A percentile compares a stretch with the other conserved stretches of the same genome.
These are phyloP conservation scores for Eumeta japonica DNA, from an alignment of 1,140 invertebrate species.

Conservation along the genomic window DNA sequence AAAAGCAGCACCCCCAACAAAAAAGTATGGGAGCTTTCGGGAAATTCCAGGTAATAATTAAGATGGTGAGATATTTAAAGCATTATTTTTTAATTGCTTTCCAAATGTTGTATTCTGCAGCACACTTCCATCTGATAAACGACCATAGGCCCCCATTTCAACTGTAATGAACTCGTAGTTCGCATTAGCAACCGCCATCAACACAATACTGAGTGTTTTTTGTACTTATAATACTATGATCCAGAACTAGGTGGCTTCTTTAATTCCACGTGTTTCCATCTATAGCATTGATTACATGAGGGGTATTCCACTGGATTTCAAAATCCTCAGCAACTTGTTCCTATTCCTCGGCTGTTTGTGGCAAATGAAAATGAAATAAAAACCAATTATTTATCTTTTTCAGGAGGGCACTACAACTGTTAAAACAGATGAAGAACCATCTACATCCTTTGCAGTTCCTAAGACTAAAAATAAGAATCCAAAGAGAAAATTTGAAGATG, in stretches of 20 bases:
- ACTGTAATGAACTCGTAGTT: too few relatives aligned
- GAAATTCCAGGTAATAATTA: too few relatives aligned
- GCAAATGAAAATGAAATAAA: conserved; percentile 9
- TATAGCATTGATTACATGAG: conserved; percentile 25
- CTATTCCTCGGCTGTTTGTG: conserved; percentile 13
- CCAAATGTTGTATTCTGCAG: too few relatives aligned
- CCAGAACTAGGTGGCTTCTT: conserved; percentile 19
- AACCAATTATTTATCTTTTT: conserved; percentile 4
- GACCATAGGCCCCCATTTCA: too few relatives aligned
- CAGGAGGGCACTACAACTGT: neutral
- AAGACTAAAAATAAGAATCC: conserved; percentile 2
- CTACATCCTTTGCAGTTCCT: too few relatives aligned
- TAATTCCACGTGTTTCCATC: conserved; percentile 35
- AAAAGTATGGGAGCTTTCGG: too few relatives aligned
- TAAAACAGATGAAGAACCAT: neutral
- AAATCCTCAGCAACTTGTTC: conserved; percentile 20
- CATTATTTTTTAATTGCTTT: too few relatives aligned
- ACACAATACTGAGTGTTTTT: neutral
- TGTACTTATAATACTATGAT: neutral
- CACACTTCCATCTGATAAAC: too few relatives aligned
- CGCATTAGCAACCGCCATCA: conserved; percentile 3
- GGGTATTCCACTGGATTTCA: conserved; percentile 22
- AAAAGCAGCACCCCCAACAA: too few relatives aligned
- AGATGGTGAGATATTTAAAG: too few relatives aligned
- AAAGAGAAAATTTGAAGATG: too few relatives aligned